Conservation (phyloP, 2,113 vertebrate species). For the Toxotes jaculatrix region DNA sequence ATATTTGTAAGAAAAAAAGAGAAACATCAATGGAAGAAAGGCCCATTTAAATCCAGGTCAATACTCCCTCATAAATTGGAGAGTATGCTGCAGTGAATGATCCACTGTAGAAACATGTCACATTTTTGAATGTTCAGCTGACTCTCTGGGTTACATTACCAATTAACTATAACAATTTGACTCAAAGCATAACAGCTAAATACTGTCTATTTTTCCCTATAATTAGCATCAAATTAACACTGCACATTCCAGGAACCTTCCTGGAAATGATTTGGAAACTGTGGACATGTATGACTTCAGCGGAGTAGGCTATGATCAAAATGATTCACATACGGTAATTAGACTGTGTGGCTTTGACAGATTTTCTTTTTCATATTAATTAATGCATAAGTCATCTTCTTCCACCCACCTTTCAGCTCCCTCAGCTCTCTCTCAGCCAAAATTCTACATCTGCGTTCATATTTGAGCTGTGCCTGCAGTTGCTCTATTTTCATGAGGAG, state of each 20-base stretch:
- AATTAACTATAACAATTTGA: neutral
- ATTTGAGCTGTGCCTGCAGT: conserved; percentile 82
- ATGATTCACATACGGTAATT: no score
- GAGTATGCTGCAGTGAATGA: neutral
- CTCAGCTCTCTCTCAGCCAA: conserved; percentile 80
- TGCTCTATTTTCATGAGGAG: conserved; percentile 84
- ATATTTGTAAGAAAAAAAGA: neutral
- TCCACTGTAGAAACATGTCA: neutral
- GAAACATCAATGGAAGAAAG: neutral
- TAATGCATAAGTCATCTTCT: neutral
- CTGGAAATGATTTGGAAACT: neutral
- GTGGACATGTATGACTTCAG: no score
- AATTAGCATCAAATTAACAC: neutral
- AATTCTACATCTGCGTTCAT: conserved; percentile 81
- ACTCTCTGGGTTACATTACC: neutral
- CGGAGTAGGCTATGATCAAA: no score
- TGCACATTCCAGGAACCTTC: neutral
- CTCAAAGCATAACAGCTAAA: neutral
- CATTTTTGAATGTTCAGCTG: neutral
- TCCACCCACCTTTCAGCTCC: conserved; percentile 79
- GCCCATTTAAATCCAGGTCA: neutral
- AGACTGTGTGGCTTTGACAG: neutral
- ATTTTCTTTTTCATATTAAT: neutral
- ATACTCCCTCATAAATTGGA: neutral
- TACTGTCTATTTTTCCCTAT: no score